Evolutionary conservation across 2,888 invertebrate species (phyloP), one percentile per base, ranked within the genome.

Genomic region (Eupithecia abbreviata): DNA sequence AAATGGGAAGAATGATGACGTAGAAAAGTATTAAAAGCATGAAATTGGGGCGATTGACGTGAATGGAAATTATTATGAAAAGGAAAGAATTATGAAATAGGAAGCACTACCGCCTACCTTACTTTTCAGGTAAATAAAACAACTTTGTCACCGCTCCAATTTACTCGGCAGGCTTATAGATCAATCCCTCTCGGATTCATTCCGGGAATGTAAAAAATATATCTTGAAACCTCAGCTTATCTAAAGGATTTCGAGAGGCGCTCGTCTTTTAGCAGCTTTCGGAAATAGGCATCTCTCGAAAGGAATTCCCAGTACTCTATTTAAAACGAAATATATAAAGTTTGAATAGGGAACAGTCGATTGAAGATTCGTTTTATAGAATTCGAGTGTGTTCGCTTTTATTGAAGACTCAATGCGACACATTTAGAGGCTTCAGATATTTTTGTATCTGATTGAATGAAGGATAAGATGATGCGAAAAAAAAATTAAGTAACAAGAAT

Each of bases 161-260:
- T 75, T 72, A 62, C 55, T 66, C 42, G 78, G 55, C 62, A 30
- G 66, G 67, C 79, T 78, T 79, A 78, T 76, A 79, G 74, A 77
- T 79, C 76, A 73, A 71, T 78, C 79, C 77, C 75, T 77, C 77
- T 80, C 74, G 51, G 78, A 83, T 85, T 79, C 77, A 79, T 84
- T 86, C 83, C 75, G 73, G 74, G 83, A 83, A 83, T 81, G 74
- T 77, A 79, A 79, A 83, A 82, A 84, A 83, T 83, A 80, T 83
- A 72, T 71, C 77, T 77, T 66, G 69, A 77, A 83, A 83, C 81
- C 82, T 77, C 80, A 82, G 83, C 81, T 84, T 83, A 81, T 67
- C 65, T 62, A 71, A 80, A 72, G 77, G 78, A 83, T 84, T 85
- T 84, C 72, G 77, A 77, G 70, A 78, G 83, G 76, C 80, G 79